These are phyloP conservation scores for Eurois occulta DNA, from an alignment of 2,888 invertebrate species.

Conservation along the genomic window DNA sequence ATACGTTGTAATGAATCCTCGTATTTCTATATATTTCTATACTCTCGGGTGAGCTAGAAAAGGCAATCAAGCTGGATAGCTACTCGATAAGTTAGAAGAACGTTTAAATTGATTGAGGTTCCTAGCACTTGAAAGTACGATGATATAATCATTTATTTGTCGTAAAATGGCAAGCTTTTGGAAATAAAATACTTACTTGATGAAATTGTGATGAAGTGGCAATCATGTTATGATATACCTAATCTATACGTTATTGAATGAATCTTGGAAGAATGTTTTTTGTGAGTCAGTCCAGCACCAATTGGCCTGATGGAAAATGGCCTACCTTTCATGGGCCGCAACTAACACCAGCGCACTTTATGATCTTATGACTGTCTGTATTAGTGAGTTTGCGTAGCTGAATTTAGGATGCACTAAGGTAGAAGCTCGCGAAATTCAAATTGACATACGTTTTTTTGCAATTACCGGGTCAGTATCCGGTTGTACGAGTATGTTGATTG, in stretches of 20 bases:
- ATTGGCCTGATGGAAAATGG: neutral
- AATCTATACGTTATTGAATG: neutral
- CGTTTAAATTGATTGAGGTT: slow-evolving; percentile 3
- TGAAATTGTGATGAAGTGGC: neutral
- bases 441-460: too few relatives aligned
- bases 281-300: neutral
- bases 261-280: neutral
- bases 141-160: neutral
- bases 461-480: too few relatives aligned
- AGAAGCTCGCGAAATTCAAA: too few relatives aligned
- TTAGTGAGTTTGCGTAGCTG: neutral
- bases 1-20: slow-evolving; percentile 45
- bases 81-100: neutral
- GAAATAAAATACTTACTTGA: neutral
- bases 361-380: neutral
- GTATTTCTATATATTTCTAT: slow-evolving; percentile 14
- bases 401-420: too few relatives aligned
- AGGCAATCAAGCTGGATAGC: slow-evolving; percentile 23
- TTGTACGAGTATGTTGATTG: too few relatives aligned
- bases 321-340: neutral
- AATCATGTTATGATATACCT: neutral
- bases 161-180: neutral
- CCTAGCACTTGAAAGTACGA: neutral
- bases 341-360: neutral
- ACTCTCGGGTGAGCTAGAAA: neutral